Base-by-base conservation (phyloP, 2,888 invertebrate genomes). In the Drosophila limbata region DNA sequence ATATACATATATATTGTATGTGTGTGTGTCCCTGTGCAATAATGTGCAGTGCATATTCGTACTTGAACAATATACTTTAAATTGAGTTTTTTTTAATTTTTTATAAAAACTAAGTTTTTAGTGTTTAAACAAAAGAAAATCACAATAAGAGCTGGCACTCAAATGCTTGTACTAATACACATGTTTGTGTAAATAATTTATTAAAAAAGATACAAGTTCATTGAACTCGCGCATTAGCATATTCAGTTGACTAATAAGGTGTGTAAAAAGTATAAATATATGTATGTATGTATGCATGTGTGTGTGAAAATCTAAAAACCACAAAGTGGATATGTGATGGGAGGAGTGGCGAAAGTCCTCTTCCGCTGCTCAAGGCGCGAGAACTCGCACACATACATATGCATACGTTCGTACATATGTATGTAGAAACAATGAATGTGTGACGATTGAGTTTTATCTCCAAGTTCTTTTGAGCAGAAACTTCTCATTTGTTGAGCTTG, bases 151-250 rank as follows among this genome's bases (percentile, higher is more conserved):
- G 37, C 9, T 25, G n/a, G 8, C 10, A 44, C 33, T 48, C n/a
- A 47, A 21, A 48, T 11, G 15, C 19, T 10, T 10, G 17, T 37
- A 25, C n/a, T 21, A 28, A 42, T 15, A 25, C 15, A 45, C 48
- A 40, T 19, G 35, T 35, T 15, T 56, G 15, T 44, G 44, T 50
- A 28, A 31, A 25, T 47, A 33, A 17, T 15, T 13, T 13, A 53
- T 40, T 53, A 28, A 45, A 25, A 35, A 53, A 33, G 35, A 13
- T 37, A 21, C 15, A 17, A 42, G 69, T 69, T 73, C 63, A 68
- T 60, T 63, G 45, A 73, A 68, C 73, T 60, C 1, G 9, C 19
- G 25, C 4, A 44, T 62, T 62, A 37, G 56, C 45, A 56, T 56
- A 17, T 48, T 2, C n/a, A 25, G 21, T 51, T 10, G 21, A 51